phyloP scores from a whole-genome alignment of 2,113 vertebrate genomes.

The Gila orcuttii region DNA sequence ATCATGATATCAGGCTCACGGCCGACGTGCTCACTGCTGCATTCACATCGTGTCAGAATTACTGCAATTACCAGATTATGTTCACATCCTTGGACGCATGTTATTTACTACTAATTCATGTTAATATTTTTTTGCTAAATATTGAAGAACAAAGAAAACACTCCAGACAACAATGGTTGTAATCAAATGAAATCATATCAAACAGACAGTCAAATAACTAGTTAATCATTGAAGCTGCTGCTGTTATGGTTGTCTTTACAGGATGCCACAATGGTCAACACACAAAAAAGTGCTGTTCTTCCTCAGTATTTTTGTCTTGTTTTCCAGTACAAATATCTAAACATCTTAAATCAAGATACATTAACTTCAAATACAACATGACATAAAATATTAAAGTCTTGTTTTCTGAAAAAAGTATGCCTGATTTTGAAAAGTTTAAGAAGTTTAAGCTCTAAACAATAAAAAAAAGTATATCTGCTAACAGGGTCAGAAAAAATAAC shows the following conservation, averaged over 20 bases:
- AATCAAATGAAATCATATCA: not conserved
- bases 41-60: not conserved
- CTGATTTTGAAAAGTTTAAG: not conserved
- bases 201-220: not conserved
- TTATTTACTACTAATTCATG: not conserved
- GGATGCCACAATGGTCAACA: not conserved
- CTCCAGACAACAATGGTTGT: not conserved
- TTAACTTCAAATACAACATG: not conserved
- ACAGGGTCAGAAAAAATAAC: not conserved
- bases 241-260: not conserved
- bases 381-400: not conserved
- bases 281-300: not conserved
- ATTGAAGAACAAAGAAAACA: not conserved
- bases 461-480: not conserved
- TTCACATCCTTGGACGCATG: not conserved
- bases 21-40: not conserved
- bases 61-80: constrained; percentile 8
- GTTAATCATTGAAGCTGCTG: not conserved
- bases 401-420: not conserved
- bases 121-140: not conserved
- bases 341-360: not conserved
- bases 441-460: not conserved
- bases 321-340: not conserved
- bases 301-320: not conserved
- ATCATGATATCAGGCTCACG: not conserved